These are phyloP conservation scores for Centropyge bicolor DNA, from an alignment of 2,797 vertebrate species.

Conservation along the genomic window DNA sequence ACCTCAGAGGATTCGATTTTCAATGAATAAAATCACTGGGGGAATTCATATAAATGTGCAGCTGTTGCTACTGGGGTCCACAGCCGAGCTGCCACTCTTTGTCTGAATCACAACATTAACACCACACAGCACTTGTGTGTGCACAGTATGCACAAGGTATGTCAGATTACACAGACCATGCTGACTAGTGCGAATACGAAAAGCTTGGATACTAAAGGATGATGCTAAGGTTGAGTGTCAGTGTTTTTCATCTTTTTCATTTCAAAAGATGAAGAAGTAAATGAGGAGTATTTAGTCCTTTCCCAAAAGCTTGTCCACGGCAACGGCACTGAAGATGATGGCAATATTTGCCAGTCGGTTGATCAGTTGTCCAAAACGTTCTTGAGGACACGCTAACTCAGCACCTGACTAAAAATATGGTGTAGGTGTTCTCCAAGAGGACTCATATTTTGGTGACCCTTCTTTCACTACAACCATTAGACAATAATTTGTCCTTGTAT, in stretches of 20 bases:
- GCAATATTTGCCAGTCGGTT: too few species aligned
- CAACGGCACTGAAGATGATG: background rate
- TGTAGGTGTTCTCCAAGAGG: too few species aligned
- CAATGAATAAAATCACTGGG: conserved; percentile 80
- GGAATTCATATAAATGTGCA: conserved; percentile 72
- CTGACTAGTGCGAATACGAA: background rate
- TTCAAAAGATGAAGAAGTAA: background rate
- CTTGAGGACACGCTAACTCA: too few species aligned
- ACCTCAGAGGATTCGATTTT: conserved; percentile 66
- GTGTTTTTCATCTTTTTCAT: background rate
- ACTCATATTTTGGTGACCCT: too few species aligned
- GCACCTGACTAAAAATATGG: too few species aligned
- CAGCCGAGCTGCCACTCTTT: conserved; percentile 34
- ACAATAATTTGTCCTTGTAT: too few species aligned
- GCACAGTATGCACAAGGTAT: background rate
- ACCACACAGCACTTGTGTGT: background rate
- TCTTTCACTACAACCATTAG: too few species aligned
- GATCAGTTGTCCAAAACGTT: too few species aligned
- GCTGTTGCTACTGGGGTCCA: conserved; percentile 49
- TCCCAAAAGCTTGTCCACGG: background rate
- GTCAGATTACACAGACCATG: background rate
- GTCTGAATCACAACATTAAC: conserved; percentile 51
- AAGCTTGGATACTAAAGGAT: background rate
- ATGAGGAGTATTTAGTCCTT: background rate
- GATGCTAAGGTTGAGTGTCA: background rate